Conservation (phyloP, 92 coral and sea anemone species). For the Epizoanthus scotinus region DNA sequence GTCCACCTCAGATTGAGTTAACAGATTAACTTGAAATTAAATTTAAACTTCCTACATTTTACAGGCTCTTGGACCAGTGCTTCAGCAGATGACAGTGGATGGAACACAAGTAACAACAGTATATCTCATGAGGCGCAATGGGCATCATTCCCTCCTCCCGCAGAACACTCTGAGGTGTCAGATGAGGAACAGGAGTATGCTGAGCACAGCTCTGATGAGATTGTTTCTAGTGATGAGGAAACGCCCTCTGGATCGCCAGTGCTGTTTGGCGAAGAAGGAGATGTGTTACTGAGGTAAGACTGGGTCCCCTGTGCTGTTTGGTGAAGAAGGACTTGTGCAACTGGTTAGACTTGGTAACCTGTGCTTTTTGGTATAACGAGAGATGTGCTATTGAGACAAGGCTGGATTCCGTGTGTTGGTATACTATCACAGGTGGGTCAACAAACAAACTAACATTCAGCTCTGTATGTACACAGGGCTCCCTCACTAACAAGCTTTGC, state of each 20-base stretch:
- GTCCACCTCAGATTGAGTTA: too few relatives aligned
- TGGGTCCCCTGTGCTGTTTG: neutral
- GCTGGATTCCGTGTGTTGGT: too few relatives aligned
- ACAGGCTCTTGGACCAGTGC: constrained; percentile 22
- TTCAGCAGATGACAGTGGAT: constrained; percentile 19
- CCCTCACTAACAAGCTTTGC: constrained; percentile 90
- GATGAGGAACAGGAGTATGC: constrained; percentile 58
- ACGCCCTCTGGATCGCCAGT: constrained; percentile 78
- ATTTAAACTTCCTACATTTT: neutral
- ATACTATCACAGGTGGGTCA: neutral
- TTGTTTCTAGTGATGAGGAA: constrained; percentile 79
- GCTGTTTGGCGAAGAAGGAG: constrained; percentile 82
- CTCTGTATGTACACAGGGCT: constrained; percentile 51
- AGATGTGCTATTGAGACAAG: too few relatives aligned
- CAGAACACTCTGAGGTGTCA: constrained; percentile 7
- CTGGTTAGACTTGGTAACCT: too few relatives aligned
- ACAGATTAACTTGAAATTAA: too few relatives aligned
- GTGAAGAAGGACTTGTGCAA: too few relatives aligned
- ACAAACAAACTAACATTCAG: neutral
- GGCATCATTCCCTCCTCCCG: constrained; percentile 29
- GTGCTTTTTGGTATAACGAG: too few relatives aligned
- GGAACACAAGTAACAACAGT: neutral
- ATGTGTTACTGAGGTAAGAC: constrained; percentile 71
- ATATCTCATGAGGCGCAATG: constrained; percentile 2
- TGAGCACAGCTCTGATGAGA: constrained; percentile 71